Evolutionary conservation across 2,113 vertebrate species (phyloP), one percentile per base, ranked within the genome.

Genomic region (Pan paniscus): DNA sequence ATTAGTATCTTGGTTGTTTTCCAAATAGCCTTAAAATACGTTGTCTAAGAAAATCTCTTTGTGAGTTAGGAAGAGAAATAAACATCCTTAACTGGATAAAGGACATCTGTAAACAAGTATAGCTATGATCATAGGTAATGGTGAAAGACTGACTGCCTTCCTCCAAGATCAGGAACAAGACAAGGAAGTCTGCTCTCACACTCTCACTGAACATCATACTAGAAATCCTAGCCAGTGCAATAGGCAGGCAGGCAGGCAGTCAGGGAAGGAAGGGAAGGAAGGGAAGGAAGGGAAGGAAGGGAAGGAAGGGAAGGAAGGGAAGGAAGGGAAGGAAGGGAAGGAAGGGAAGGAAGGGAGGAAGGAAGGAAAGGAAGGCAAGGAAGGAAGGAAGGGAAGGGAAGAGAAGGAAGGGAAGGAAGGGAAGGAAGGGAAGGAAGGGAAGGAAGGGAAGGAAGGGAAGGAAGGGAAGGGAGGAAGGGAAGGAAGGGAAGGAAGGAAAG

Each of bases 221-320:
- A 0, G 14, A 52, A 89, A 48, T 20, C 23, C 48, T 25, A 22
- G 67, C 40, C 57, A 61, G 32, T 89, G 48, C 59, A 88, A 8
- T 30, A 52, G 18, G 20, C 17, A 43, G 75, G 67, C 61, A 46
- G 59, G 27, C 27, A 64, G 27, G 61, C 27, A 64, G 27, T 11
- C 13, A 30, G 59, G 59, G 9, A 61, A 52, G 4, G 17, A 52
- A 18, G 14, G 14, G 4, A 52, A 0, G 4, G 5, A 52, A 1
- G 50, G 50, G 14, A 16, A 52, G 1, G 14, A 50, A 16, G 17
- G 50, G 50, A 52, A 52, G 50, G 50, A 5, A 52, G 16, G 4
- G 0, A 16, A 16, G 50, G 50, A 1, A 52, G 12, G 50, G 14
- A 52, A 16, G 50, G 14, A 0, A 52, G 1, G 50, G 13, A 4